A percentile compares a stretch with the other conserved stretches of the same genome.
phyloP scores from a whole-genome alignment of 2,113 vertebrate species.

The Morphnarchus princeps region DNA sequence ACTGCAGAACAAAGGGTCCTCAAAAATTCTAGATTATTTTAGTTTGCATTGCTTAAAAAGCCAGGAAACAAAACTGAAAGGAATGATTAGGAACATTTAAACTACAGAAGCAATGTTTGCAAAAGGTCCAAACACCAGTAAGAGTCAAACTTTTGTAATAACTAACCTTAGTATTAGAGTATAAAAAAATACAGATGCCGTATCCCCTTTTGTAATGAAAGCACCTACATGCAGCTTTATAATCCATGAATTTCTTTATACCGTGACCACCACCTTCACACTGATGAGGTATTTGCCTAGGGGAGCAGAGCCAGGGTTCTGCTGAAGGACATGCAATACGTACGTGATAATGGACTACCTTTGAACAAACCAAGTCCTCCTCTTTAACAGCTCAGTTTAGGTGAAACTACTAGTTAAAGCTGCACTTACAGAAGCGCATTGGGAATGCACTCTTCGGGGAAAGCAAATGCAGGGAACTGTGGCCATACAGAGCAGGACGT shows the following conservation, averaged over 20 bases:
- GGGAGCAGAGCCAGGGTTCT: not conserved
- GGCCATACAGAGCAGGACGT: not conserved
- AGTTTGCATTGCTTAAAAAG: not conserved
- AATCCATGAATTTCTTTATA: not conserved
- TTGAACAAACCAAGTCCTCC: not conserved
- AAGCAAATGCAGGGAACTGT: not conserved
- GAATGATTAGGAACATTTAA: not conserved
- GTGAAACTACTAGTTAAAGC: not conserved
- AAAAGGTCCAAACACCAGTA: not conserved
- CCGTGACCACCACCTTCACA: not conserved
- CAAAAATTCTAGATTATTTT: not conserved
- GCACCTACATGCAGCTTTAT: not conserved
- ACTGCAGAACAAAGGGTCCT: not conserved
- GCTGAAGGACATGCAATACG: not conserved
- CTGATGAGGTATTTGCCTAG: not conserved
- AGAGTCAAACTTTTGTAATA: not conserved
- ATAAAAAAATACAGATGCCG: not conserved
- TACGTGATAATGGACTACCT: not conserved
- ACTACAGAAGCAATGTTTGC: not conserved
- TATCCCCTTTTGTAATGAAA: not conserved
- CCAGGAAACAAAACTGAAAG: not conserved
- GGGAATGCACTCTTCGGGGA: not conserved
- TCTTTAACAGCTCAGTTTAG: not conserved
- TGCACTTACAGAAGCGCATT: accelerated
- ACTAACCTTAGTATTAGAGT: not conserved